Evolutionary conservation across 2,113 vertebrate genomes (phyloP).

Genomic region (Ariopsis seemanni): DNA sequence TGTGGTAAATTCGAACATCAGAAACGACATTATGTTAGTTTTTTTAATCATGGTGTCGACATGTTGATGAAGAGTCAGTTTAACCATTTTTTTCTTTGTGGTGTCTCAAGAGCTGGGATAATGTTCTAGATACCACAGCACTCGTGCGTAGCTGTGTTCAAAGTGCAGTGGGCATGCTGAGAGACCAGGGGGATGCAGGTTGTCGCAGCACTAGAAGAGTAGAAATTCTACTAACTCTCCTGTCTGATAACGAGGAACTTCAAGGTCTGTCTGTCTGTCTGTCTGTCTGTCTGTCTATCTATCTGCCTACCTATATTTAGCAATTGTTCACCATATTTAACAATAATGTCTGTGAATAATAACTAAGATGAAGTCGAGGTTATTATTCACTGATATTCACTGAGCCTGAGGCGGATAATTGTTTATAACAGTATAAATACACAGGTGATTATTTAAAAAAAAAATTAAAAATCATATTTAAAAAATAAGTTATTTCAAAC

Average conservation of each 20-base stretch:
- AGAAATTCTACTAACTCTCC: slow-evolving; percentile 81
- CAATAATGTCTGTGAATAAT: no score
- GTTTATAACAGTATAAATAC: no score
- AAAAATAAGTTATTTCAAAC: no score
- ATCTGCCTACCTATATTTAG: no score
- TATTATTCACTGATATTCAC: no score
- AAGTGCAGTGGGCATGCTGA: slow-evolving; percentile 85
- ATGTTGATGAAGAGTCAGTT: background rate
- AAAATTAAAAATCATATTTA: no score
- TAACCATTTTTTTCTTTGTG: background rate
- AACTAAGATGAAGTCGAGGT: no score
- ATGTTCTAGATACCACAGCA: slow-evolving; percentile 81
- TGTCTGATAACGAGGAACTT: slow-evolving; percentile 66
- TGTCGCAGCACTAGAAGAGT: slow-evolving; percentile 79
- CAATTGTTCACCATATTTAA: no score
- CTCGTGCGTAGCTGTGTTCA: slow-evolving; percentile 89
- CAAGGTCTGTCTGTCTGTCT: slow-evolving; percentile 64
- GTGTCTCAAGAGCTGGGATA: slow-evolving; percentile 47
- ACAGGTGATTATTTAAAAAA: no score
- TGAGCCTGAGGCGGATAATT: no score
- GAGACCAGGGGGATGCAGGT: slow-evolving; percentile 71
- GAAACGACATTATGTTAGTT: background rate
- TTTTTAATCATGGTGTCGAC: background rate
- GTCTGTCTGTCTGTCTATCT: no score
- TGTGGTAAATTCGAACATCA: slow-evolving; percentile 58